Evolutionary conservation across 2,113 vertebrate species (phyloP).

Genomic region (Arothron firmamentum): DNA sequence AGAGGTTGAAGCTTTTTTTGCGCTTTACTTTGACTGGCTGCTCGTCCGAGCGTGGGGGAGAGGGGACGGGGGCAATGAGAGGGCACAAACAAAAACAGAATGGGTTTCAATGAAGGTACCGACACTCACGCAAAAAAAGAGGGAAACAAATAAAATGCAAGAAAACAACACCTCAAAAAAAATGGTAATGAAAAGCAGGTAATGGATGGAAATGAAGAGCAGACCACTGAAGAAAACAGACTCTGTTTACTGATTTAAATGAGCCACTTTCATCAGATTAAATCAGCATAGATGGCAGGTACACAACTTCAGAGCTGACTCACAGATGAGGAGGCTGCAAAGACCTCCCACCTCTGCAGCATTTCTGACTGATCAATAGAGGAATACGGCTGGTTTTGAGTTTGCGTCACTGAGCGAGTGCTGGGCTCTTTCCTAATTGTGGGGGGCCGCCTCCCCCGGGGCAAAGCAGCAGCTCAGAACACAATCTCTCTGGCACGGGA

Average conservation of each 20-base stretch:
- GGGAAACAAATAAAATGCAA: constrained; percentile 30
- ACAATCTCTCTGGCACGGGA: constrained; percentile 36
- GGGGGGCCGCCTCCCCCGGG: constrained; percentile 60
- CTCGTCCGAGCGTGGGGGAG: constrained; percentile 75
- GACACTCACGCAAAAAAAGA: constrained; percentile 58
- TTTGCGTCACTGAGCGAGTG: constrained; percentile 53
- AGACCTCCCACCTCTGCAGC: constrained; percentile 19
- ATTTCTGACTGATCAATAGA: constrained; percentile 53
- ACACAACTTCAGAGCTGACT: constrained; percentile 20
- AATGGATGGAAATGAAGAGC: constrained; percentile 60
- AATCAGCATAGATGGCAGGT: constrained; percentile 3
- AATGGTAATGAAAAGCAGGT: constrained; percentile 60
- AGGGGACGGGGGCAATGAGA: constrained; percentile 51
- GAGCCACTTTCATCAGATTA: constrained; percentile 6
- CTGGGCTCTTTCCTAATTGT: constrained; percentile 58
- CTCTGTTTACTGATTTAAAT: constrained; percentile 30
- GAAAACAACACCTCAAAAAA: constrained; percentile 46
- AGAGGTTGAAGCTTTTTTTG: constrained; percentile 99
- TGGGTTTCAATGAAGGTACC: constrained; percentile 74
- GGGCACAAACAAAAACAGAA: constrained; percentile 75
- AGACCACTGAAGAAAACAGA: constrained; percentile 38
- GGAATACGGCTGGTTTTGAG: constrained; percentile 55
- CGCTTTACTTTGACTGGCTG: constrained; percentile 99
- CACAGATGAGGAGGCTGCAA: constrained; percentile 20
- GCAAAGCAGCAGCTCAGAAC: constrained; percentile 57